Percentiles rank a stretch among this genome's conserved stretches.
Conservation (phyloP, 2,113 vertebrate genomes). For the Oryzias woworae region DNA sequence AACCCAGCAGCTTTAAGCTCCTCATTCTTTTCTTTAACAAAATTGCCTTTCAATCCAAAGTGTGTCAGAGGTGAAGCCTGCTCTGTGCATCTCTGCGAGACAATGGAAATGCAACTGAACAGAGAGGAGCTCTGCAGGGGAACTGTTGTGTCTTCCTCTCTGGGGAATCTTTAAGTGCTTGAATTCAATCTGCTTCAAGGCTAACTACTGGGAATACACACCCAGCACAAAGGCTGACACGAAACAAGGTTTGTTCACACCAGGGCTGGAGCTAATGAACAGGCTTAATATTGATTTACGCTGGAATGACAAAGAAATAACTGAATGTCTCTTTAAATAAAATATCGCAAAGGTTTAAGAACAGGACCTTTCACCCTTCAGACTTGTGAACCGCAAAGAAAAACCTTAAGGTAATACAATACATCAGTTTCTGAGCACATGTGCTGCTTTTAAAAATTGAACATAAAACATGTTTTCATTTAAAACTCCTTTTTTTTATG, state of each 20-base stretch:
- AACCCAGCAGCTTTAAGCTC: not conserved
- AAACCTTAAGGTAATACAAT: no score
- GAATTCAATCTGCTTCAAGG: constrained; percentile 31
- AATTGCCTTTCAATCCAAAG: constrained; percentile 26
- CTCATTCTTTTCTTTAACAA: constrained; percentile 15
- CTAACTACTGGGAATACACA: constrained; percentile 9
- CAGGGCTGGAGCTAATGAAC: not conserved
- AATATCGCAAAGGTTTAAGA: no score
- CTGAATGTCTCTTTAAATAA: not conserved
- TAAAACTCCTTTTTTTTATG: no score
- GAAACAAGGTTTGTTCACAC: not conserved
- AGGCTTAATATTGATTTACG: not conserved
- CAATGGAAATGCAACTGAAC: constrained; percentile 5
- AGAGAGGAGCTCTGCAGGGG: not conserved
- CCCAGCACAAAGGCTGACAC: not conserved
- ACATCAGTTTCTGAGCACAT: no score
- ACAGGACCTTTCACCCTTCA: no score
- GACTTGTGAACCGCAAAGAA: no score
- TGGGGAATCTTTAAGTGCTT: constrained; percentile 40
- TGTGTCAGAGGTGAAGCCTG: constrained; percentile 18
- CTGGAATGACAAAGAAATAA: not conserved
- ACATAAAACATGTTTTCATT: no score
- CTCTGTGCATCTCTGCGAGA: constrained; percentile 14
- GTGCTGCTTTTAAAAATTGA: no score
- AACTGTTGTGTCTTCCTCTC: constrained; percentile 34